These are phyloP conservation scores for Sarcophaga variegata DNA, from an alignment of 2,888 invertebrate genomes.

Conservation along the genomic window DNA sequence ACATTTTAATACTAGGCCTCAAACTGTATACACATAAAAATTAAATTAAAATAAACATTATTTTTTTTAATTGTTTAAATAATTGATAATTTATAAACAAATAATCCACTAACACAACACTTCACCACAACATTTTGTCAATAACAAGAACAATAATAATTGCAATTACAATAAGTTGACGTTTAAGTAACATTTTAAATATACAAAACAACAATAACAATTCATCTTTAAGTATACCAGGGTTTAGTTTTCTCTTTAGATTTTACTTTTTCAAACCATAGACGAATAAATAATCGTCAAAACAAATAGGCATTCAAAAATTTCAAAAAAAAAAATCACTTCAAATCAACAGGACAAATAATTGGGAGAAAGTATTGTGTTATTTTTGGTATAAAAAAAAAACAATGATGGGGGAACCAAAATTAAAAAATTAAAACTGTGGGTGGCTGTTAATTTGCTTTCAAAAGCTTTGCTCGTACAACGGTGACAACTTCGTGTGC, in stretches of 20 bases:
- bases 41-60: not conserved
- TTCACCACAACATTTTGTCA: conserved; percentile 65
- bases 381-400: conserved; percentile 27
- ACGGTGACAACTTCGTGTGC: conserved; percentile 24
- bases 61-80: not conserved
- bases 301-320: too few species aligned
- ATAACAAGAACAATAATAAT: conserved; percentile 18
- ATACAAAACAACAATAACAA: conserved; percentile 11
- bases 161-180: not conserved
- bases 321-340: not conserved
- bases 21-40: not conserved
- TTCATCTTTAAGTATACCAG: conserved; percentile 63
- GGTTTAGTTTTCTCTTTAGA: not conserved
- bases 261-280: conserved; percentile 6
- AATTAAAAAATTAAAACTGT: not conserved
- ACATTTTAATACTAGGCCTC: conserved; percentile 47
- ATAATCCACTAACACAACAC: conserved; percentile 63
- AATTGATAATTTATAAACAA: not conserved
- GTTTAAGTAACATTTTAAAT: conserved; percentile 1
- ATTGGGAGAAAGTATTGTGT: conserved; percentile 68
- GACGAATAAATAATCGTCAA: not conserved
- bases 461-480: not conserved
- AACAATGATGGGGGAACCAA: not conserved
- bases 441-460: not conserved
- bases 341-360: conserved; percentile 43